Evolutionary conservation across 2,797 vertebrate genomes (phyloP).

Genomic region (Argyrosomus regius): DNA sequence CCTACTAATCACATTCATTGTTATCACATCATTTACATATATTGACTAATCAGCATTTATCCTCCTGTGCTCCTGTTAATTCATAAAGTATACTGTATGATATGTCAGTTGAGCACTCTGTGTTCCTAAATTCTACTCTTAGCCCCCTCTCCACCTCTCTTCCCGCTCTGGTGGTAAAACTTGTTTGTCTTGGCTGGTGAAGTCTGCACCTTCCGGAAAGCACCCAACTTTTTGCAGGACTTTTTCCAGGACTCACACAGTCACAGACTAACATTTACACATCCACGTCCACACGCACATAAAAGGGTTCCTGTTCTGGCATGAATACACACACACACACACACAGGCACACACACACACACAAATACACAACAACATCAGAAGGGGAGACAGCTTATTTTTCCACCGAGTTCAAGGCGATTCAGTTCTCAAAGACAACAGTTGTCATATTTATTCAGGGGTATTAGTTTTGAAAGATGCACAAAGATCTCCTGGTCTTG

Average conservation of each 20-base stretch:
- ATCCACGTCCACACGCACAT: slow-evolving; percentile 15
- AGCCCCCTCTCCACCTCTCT: not conserved
- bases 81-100: slow-evolving; percentile 11
- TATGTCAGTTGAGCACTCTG: slow-evolving; percentile 32
- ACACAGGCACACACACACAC: slow-evolving; percentile 4
- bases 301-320: slow-evolving; percentile 33
- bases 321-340: slow-evolving; percentile 1
- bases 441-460: slow-evolving; percentile 54
- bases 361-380: slow-evolving; percentile 41
- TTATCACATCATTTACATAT: not conserved
- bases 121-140: slow-evolving; percentile 9
- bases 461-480: slow-evolving; percentile 45
- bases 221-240: slow-evolving; percentile 55
- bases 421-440: slow-evolving; percentile 53
- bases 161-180: slow-evolving; percentile 34
- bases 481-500: slow-evolving; percentile 37
- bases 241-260: slow-evolving; percentile 62
- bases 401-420: slow-evolving; percentile 38
- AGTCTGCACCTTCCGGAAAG: slow-evolving; percentile 58
- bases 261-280: slow-evolving; percentile 53
- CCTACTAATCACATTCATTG: not conserved
- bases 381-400: slow-evolving; percentile 42
- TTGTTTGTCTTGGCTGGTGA: slow-evolving; percentile 68
- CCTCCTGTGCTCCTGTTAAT: not conserved
- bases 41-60: not conserved